phyloP scores from a whole-genome alignment of 92 coral and sea anemone genomes.

The Zoanthus gigantus region DNA sequence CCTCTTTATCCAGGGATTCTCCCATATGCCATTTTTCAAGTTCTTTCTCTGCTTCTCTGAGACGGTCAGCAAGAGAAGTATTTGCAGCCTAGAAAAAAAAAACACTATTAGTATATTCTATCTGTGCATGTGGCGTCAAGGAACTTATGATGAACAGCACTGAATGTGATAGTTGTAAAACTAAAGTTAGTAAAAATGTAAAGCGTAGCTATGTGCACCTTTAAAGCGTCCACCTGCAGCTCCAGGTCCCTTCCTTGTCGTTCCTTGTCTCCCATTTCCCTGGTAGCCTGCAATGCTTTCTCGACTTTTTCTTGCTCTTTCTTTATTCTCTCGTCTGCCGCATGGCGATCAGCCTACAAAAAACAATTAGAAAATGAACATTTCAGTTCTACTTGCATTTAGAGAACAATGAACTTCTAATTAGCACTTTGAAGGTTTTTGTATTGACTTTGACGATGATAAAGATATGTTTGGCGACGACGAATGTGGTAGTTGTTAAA shows the following conservation, averaged over 20 bases:
- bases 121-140: not conserved
- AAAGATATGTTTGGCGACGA: not conserved
- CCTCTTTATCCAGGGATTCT: slow-evolving; percentile 74
- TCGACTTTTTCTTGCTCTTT: slow-evolving; percentile 89
- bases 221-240: slow-evolving; percentile 75
- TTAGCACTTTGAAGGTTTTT: not conserved
- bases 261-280: slow-evolving; percentile 80
- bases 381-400: not conserved
- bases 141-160: not conserved
- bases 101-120: not conserved
- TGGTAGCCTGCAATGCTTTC: slow-evolving; percentile 89
- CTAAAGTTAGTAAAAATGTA: no score
- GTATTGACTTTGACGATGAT: not conserved
- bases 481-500: not conserved
- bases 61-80: slow-evolving; percentile 80
- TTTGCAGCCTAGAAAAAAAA: slow-evolving; percentile 67
- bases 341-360: slow-evolving; percentile 86
- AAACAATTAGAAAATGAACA: not conserved
- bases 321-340: slow-evolving; percentile 82
- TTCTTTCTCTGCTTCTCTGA: slow-evolving; percentile 86
- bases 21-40: slow-evolving; percentile 51
- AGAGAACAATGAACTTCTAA: not conserved
- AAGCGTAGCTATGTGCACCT: slow-evolving; percentile 43
- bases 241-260: slow-evolving; percentile 79
- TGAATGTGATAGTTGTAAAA: not conserved